Evolutionary conservation across 1,140 invertebrate genomes (phyloP).

Genomic region (Polypedilum vanderplanki): DNA sequence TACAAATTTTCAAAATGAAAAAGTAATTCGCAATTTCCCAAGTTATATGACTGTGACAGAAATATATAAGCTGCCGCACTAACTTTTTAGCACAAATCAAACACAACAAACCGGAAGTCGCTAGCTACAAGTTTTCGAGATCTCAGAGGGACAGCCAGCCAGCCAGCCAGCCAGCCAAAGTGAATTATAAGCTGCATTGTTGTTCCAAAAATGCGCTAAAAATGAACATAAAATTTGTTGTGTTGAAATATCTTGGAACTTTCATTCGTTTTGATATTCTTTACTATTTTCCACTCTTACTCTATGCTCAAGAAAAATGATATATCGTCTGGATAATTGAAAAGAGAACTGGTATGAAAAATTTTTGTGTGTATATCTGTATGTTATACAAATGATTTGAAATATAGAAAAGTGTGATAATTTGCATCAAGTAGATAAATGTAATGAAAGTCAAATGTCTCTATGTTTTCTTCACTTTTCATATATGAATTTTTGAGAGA

Average conservation of each 20-base stretch:
- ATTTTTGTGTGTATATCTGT: neutral
- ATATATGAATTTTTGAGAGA: neutral
- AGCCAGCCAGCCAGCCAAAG: too few species aligned
- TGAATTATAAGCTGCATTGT: too few species aligned
- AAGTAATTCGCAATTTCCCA: too few species aligned
- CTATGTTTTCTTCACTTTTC: neutral
- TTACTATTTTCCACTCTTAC: neutral
- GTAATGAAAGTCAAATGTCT: neutral
- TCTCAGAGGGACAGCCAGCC: too few species aligned
- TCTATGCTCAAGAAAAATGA: neutral
- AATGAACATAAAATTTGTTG: too few species aligned
- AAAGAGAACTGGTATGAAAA: neutral
- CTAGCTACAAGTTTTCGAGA: too few species aligned
- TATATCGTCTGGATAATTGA: conserved; percentile 13
- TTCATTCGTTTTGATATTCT: neutral
- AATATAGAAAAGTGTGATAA: neutral
- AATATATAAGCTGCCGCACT: too few species aligned
- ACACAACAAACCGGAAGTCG: too few species aligned
- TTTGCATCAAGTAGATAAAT: neutral
- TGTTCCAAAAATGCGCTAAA: too few species aligned
- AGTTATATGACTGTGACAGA: too few species aligned
- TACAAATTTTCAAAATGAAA: too few species aligned
- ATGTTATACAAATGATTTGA: neutral
- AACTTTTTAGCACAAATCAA: too few species aligned
- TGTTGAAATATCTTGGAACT: neutral